Evolutionary conservation across 2,888 invertebrate species (phyloP).

Genomic region (Electrophaes corylata): DNA sequence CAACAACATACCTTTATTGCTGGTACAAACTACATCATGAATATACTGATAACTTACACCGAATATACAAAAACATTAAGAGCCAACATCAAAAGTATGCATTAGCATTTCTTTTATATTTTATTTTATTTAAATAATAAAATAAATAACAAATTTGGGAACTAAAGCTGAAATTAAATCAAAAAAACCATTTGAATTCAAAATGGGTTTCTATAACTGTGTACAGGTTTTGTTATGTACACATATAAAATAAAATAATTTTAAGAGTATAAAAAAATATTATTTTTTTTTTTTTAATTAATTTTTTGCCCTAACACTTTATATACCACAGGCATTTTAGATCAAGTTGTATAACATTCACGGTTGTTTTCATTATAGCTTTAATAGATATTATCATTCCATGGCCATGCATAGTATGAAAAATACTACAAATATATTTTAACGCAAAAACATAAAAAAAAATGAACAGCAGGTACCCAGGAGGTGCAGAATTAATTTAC

Average conservation of each 20-base stretch:
- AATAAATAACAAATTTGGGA: conserved; percentile 33
- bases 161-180: conserved; percentile 43
- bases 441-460: conserved; percentile 65
- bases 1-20: conserved; percentile 71
- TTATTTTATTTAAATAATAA: conserved; percentile 48
- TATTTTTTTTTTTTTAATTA: neutral
- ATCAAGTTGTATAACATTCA: conserved; percentile 50
- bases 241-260: conserved; percentile 27
- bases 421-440: conserved; percentile 63
- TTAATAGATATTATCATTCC: conserved; percentile 62
- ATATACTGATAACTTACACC: conserved; percentile 22
- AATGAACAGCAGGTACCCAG: conserved; percentile 67
- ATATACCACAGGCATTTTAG: conserved; percentile 36
- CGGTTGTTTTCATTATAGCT: conserved; percentile 41
- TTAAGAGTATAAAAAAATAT: neutral
- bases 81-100: conserved; percentile 74
- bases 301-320: conserved; percentile 43
- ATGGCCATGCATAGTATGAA: conserved; percentile 76
- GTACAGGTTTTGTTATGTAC: conserved; percentile 46
- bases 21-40: conserved; percentile 40
- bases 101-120: conserved; percentile 54
- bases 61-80: conserved; percentile 36
- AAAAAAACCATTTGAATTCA: conserved; percentile 37
- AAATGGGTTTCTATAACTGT: conserved; percentile 38
- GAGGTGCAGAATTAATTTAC: conserved; percentile 74